A percentile compares a stretch with the other conserved stretches of the same genome.
phyloP scores from a whole-genome alignment of 2,797 vertebrate species.

The Trichosurus vulpecula region DNA sequence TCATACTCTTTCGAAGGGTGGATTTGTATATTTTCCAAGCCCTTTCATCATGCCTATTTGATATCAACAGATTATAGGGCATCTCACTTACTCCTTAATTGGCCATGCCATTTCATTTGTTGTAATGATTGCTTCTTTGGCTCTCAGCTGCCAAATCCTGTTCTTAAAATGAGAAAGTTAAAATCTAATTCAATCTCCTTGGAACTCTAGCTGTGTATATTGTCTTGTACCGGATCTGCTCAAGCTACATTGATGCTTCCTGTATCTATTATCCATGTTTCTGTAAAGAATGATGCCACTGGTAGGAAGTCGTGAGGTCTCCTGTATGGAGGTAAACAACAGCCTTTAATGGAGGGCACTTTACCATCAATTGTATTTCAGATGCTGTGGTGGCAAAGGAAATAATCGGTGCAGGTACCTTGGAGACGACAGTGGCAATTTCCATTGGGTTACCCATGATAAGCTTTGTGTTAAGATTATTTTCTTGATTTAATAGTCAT shows the following conservation, averaged over 20 bases:
- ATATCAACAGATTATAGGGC: neutral
- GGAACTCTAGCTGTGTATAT: neutral
- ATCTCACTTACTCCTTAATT: slow-evolving; percentile 22
- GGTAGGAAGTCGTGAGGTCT: slow-evolving; percentile 30
- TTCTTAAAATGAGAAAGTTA: slow-evolving; percentile 29
- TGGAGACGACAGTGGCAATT: neutral
- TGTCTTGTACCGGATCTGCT: slow-evolving; percentile 12
- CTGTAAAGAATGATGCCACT: slow-evolving; percentile 16
- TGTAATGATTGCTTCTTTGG: slow-evolving; percentile 13
- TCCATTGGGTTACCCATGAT: slow-evolving; percentile 9
- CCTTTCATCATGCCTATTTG: neutral
- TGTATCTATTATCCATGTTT: slow-evolving; percentile 14
- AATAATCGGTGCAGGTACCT: neutral
- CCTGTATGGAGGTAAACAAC: slow-evolving; percentile 24
- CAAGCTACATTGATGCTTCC: slow-evolving; percentile 37
- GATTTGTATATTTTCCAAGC: neutral
- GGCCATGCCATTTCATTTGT: slow-evolving; percentile 12
- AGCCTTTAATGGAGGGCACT: neutral
- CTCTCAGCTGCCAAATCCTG: neutral
- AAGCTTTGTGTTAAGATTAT: slow-evolving; percentile 50
- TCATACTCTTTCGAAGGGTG: slow-evolving; percentile 8
- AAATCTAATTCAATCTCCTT: slow-evolving; percentile 12
- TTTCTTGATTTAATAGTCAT: slow-evolving; percentile 42
- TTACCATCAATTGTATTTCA: neutral
- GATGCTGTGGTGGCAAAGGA: slow-evolving; percentile 14